Evolutionary conservation across 2,113 vertebrate genomes (phyloP), one percentile per base, ranked within the genome.

Genomic region (Blennius ocellaris): DNA sequence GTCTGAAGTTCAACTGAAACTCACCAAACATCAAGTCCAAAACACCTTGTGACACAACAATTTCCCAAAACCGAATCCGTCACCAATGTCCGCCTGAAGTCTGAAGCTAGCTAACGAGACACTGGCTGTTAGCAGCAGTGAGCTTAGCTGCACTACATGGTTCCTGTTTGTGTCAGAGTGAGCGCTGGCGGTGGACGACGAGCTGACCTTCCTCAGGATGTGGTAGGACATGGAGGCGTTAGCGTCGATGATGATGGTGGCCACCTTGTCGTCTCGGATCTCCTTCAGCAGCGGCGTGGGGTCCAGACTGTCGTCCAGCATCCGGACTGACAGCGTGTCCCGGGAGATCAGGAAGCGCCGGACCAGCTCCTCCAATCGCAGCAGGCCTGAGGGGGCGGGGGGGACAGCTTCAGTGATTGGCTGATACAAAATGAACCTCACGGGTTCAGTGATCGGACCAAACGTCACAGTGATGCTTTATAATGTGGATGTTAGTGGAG

Each of bases 181-280:
- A 30, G 21, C 2, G 21, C 21, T 30, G 21, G 21, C 21, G 21
- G 21, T 30, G 21, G 21, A 30, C 4, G 21, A 4, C 21, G 21
- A 8, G 4, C 66, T 56, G 63, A 94, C 96, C 96, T 96, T 96
- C 69, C 92, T 92, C 52, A 97, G 95, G 79, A 97, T 95, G 82
- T 95, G 93, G 81, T 95, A 95, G 48, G 96, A 96, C 71, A 95
- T 88, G 55, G 96, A 95, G 36, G 96, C 95, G 0, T 96, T 96
- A 84, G 96, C 96, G 0, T 97, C 96, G 0, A 97, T 95, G 89
- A 97, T 96, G 91, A 97, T 96, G 58, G 95, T 96, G 44, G 95
- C 95, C 81, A 97, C 93, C 79, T 97, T 97, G 87, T 97, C 96
- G 0, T 97, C 96, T 0, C 96, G 93, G 74, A 97, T 97, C 93